Conservation (phyloP, 2,888 invertebrate species). For the Acrobasis repandana region DNA sequence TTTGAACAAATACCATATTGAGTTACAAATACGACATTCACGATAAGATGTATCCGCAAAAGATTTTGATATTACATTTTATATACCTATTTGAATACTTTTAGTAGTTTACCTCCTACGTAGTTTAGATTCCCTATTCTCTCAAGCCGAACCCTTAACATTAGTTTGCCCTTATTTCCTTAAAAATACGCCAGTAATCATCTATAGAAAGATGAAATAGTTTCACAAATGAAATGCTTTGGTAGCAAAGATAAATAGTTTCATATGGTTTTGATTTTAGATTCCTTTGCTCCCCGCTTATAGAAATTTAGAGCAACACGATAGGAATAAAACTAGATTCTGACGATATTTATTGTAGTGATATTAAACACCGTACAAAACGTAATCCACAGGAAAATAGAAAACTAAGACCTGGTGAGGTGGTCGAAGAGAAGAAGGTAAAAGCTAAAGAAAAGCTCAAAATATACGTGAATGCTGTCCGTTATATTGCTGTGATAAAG, state of each 20-base stretch:
- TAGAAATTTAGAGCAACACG: slow-evolving; percentile 58
- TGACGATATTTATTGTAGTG: slow-evolving; percentile 55
- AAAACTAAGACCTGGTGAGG: slow-evolving; percentile 97
- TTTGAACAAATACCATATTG: not conserved
- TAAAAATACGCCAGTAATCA: slow-evolving; percentile 60
- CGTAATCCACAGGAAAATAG: slow-evolving; percentile 89
- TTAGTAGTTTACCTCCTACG: slow-evolving; percentile 53
- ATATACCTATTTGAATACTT: slow-evolving; percentile 19
- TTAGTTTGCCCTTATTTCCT: slow-evolving; percentile 56
- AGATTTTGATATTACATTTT: slow-evolving; percentile 22
- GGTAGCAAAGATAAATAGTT: slow-evolving; percentile 57
- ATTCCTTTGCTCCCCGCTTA: slow-evolving; percentile 71
- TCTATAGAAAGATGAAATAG: slow-evolving; percentile 63
- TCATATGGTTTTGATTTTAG: slow-evolving; percentile 62
- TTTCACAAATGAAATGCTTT: slow-evolving; percentile 65
- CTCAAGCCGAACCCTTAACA: slow-evolving; percentile 82
- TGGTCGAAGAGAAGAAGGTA: slow-evolving; percentile 97
- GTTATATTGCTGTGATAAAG: slow-evolving; percentile 76
- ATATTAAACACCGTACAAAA: slow-evolving; percentile 77
- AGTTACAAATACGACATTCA: too few species aligned
- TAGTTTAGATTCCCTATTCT: slow-evolving; percentile 75
- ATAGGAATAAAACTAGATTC: slow-evolving; percentile 53
- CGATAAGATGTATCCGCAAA: not conserved
- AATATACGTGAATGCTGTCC: slow-evolving; percentile 76
- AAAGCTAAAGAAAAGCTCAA: slow-evolving; percentile 72